phyloP scores from a whole-genome alignment of 2,888 invertebrate genomes.

The Bembecia ichneumoniformis region DNA sequence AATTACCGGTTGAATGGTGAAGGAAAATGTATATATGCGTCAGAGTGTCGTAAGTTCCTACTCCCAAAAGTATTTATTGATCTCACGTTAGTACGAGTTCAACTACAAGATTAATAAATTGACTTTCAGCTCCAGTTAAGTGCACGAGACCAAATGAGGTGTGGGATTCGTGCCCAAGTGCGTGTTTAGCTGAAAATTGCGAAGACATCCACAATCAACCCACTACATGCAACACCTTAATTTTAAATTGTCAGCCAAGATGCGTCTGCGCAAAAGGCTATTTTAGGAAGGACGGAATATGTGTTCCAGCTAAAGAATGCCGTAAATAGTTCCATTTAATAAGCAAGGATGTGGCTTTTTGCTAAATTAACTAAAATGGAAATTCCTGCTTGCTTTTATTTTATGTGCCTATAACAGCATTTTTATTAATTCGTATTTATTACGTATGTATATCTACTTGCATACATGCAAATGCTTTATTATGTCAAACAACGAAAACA shows the following conservation, averaged over 20 bases:
- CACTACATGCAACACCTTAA: conserved; percentile 21
- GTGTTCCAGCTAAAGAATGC: conserved; percentile 23
- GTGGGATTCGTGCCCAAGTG: conserved; percentile 25
- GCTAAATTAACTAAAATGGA: too few relatives aligned
- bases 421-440: too few relatives aligned
- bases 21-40: conserved; percentile 8
- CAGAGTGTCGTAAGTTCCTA: conserved; percentile 10
- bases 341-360: too few relatives aligned
- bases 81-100: background rate
- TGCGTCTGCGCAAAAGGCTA: conserved; percentile 25
- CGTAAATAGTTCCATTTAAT: conserved; percentile 9
- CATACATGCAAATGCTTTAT: too few relatives aligned
- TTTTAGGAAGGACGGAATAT: conserved; percentile 21
- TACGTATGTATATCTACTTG: too few relatives aligned
- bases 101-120: background rate
- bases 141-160: conserved; percentile 30
- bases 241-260: conserved; percentile 28
- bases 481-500: too few relatives aligned
- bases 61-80: background rate
- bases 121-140: conserved; percentile 20
- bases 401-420: too few relatives aligned
- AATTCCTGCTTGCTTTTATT: too few relatives aligned
- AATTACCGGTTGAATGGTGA: conserved; percentile 6
- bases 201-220: conserved; percentile 17
- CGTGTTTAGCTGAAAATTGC: conserved; percentile 26